Evolutionary conservation across 1,140 invertebrate genomes (phyloP), one percentile per base, ranked within the genome.

Genomic region (Hyposmocoma kahamanoa): DNA sequence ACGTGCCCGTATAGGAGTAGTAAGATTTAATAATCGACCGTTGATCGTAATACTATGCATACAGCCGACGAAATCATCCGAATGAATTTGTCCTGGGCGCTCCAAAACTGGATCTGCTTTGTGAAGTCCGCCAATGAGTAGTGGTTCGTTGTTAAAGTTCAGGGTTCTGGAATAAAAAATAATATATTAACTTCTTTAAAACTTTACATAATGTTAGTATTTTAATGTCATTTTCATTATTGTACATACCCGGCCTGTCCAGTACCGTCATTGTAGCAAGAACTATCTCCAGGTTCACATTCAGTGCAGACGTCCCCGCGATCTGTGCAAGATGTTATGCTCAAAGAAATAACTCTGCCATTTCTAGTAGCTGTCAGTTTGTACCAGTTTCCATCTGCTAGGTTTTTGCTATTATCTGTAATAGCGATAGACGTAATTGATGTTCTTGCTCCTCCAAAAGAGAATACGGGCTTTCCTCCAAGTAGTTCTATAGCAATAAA

Each of bases 31-130:
- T 0, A 89, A 77, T 9, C 94, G 87, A 6, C 96, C 96, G 69
- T 97, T 97, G 22, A 98, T 91, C 0, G 92, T 91, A 0, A 98
- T 92, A 54, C 95, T 96, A 62, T 97, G 95, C 43, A 98, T 89
- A 67, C 97, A 98, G 1, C 97, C 97, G 24, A 98, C 91, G 42
- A 98, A 92, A 75, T 98, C 96, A 68, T 98, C 96, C 0, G 95
- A 94, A 54, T 92, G 91, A 18, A 98, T 91, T 87, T 97, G 95
- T 0, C 94, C 95, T 0, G 94, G 93, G 45, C 95, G 89, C 76
- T 96, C 94, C 6, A 97, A 75, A 0, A 97, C 90, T 0, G 95
- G 92, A 80, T 96, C 93, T 0, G 96, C 93, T 41, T 91, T 92
- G 26, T 90, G 86, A 9, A 98, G 75, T 15, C 97, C 97, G 21